Conservation (phyloP, 2,113 vertebrate genomes). For the Heterotis niloticus region DNA sequence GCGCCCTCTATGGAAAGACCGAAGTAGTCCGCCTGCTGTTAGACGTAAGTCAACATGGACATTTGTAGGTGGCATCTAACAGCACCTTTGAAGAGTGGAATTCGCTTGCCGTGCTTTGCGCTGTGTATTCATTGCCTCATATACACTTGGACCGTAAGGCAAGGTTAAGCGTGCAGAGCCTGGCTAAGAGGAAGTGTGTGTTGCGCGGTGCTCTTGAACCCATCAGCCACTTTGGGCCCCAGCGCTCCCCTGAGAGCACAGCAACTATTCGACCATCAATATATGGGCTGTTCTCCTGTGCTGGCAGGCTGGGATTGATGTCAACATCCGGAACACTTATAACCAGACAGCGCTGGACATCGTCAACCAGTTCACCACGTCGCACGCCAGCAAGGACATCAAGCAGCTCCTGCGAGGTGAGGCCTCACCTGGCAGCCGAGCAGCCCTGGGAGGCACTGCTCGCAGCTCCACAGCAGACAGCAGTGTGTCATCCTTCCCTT, state of each 20-base stretch:
- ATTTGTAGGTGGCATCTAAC: neutral
- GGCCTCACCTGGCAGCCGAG: conserved; percentile 5
- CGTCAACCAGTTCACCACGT: conserved; percentile 97
- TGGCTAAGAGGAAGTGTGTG: neutral
- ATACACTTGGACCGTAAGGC: neutral
- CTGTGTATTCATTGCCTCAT: neutral
- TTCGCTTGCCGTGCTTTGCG: neutral
- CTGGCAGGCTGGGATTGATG: conserved; percentile 80
- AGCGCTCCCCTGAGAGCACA: neutral
- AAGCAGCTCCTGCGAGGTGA: conserved; percentile 91
- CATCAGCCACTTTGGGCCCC: neutral
- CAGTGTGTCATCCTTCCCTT: neutral
- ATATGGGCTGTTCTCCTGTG: neutral
- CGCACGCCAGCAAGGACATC: conserved; percentile 93
- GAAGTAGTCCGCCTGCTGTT: conserved; percentile 75
- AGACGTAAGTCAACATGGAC: conserved; percentile 60
- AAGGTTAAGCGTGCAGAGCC: too few relatives aligned
- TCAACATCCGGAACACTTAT: conserved; percentile 92
- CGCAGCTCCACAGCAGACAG: neutral
- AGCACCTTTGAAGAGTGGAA: neutral
- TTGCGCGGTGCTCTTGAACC: neutral
- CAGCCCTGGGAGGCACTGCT: neutral
- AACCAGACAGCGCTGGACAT: conserved; percentile 97
- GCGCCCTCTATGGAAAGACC: conserved; percentile 73
- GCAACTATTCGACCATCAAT: neutral